phyloP scores from a whole-genome alignment of 2,113 vertebrate genomes.

The Sus scrofa region T2T-Sscrofa CM000826.6:118596001-118596500 shows the following conservation, averaged over 20 bases:
- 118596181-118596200: neutral
- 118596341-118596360: neutral
- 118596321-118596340: neutral
- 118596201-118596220: neutral
- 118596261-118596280: neutral
- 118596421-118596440: neutral
- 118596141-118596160: neutral
- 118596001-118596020: neutral
- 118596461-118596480: neutral
- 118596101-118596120: neutral
- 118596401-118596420: neutral
- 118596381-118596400: neutral
- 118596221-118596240: neutral
- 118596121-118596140: neutral
- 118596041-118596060: neutral
- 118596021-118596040: neutral
- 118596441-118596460: neutral
- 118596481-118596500: neutral
- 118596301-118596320: neutral
- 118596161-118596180: conserved; percentile 31
- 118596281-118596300: neutral
- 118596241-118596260: neutral
- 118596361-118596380: neutral
- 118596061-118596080: neutral
- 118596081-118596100: neutral